phyloP scores from a whole-genome alignment of 2,113 vertebrate species.

The Lamprologus sp. region DNA sequence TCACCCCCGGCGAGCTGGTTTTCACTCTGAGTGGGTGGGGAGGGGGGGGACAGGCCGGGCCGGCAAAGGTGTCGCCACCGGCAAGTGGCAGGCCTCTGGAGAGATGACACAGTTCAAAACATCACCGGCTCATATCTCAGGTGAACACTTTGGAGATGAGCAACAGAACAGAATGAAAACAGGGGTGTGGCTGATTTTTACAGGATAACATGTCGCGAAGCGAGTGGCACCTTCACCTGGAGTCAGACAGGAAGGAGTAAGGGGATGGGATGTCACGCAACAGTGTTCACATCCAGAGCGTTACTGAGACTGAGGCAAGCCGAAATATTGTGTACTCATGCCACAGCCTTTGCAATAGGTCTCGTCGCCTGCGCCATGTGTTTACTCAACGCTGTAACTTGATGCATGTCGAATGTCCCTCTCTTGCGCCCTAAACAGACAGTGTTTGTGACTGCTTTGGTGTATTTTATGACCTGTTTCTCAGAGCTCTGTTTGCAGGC shows the following conservation, averaged over 20 bases:
- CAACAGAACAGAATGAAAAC: not conserved
- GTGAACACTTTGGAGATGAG: not conserved
- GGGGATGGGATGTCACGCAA: not conserved
- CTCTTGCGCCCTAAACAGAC: not conserved
- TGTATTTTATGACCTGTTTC: not conserved
- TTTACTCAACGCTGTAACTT: not conserved
- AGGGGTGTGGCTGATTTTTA: slow-evolving; percentile 34
- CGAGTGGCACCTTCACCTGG: not conserved
- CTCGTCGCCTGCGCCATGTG: not conserved
- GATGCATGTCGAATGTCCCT: not conserved
- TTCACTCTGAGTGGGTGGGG: not conserved
- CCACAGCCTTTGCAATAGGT: not conserved
- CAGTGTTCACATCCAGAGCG: not conserved
- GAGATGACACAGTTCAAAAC: slow-evolving; percentile 20
- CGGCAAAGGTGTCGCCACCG: not conserved
- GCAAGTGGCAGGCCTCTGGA: not conserved
- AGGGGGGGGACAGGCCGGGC: not conserved
- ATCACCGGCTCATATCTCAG: not conserved
- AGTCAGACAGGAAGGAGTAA: not conserved
- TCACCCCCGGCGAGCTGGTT: not conserved
- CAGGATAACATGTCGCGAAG: not conserved
- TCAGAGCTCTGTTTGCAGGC: not conserved
- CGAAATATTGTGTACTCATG: not conserved
- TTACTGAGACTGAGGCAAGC: not conserved
- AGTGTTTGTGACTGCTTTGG: not conserved